A percentile compares a stretch with the other conserved stretches of the same genome.
These are phyloP conservation scores for Aphidoletes aphidimyza DNA, from an alignment of 2,888 invertebrate species.

Conservation along the genomic window DNA sequence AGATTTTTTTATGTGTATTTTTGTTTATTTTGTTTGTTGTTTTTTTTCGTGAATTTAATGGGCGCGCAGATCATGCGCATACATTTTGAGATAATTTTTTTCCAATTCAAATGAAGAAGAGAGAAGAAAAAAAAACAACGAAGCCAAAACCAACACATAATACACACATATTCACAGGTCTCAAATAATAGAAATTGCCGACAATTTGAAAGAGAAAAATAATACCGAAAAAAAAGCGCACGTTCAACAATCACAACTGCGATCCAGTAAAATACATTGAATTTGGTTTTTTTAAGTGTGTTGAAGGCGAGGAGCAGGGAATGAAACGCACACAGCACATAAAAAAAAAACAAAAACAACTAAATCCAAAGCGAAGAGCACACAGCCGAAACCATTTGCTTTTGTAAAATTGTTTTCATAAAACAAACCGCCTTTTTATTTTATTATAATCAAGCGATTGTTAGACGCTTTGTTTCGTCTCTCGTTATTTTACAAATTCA, in stretches of 20 bases:
- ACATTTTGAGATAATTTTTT: slow-evolving; percentile 16
- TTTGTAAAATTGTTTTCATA: slow-evolving; percentile 47
- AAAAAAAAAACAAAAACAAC: neutral
- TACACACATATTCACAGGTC: neutral
- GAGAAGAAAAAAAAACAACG: neutral
- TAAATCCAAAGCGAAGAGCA: no score
- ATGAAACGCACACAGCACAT: no score
- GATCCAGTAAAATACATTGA: neutral
- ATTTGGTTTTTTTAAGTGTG: neutral
- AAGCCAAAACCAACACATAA: no score
- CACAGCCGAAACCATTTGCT: neutral
- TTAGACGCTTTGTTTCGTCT: slow-evolving; percentile 26
- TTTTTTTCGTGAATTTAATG: neutral
- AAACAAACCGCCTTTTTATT: slow-evolving; percentile 53
- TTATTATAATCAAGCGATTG: slow-evolving; percentile 22
- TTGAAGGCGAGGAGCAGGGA: no score
- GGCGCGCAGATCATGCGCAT: slow-evolving; percentile 33
- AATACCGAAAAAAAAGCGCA: neutral
- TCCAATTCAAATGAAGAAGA: neutral
- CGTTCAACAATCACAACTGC: neutral
- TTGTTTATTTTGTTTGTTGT: no score
- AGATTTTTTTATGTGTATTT: no score
- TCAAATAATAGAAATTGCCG: slow-evolving; percentile 29
- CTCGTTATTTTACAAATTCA: neutral
- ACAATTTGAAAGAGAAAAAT: slow-evolving; percentile 34